phyloP scores from a whole-genome alignment of 2,797 vertebrate genomes.

The Avahi laniger region DNA sequence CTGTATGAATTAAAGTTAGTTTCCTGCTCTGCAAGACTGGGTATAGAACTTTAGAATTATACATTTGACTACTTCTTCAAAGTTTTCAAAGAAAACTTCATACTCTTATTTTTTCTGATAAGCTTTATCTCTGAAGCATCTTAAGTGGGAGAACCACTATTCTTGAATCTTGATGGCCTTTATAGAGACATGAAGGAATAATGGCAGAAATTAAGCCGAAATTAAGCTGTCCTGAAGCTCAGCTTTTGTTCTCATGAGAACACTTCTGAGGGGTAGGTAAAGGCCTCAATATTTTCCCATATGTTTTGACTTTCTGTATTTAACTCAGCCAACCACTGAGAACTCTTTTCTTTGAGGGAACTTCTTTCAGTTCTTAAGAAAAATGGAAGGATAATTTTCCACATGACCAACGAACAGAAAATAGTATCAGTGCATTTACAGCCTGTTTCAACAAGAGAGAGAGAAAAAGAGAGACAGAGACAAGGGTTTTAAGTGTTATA shows the following conservation, averaged over 20 bases:
- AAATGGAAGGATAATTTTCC: conserved; percentile 23
- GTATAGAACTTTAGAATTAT: neutral
- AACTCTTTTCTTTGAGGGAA: conserved; percentile 13
- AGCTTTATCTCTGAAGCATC: neutral
- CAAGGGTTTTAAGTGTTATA: neutral
- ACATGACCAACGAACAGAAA: conserved; percentile 29
- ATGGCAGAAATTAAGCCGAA: neutral
- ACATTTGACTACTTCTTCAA: neutral
- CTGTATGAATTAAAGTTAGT: neutral
- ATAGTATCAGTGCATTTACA: neutral
- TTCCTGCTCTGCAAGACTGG: neutral
- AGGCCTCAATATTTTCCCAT: conserved; percentile 7
- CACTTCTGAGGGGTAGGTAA: neutral
- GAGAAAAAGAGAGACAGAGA: neutral
- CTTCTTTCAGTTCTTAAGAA: conserved; percentile 42
- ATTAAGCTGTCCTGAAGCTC: neutral
- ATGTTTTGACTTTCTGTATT: conserved; percentile 30
- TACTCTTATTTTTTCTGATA: neutral
- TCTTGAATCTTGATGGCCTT: neutral
- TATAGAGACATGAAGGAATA: neutral
- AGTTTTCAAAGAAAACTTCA: conserved; percentile 4
- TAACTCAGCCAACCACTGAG: conserved; percentile 36
- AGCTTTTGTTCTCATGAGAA: neutral
- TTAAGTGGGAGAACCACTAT: neutral
- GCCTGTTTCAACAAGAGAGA: neutral